A percentile compares a stretch with the other conserved stretches of the same genome.
These are phyloP conservation scores for Neopipo cinnamomea DNA, from an alignment of 2,113 vertebrate genomes.

Conservation along the genomic window DNA sequence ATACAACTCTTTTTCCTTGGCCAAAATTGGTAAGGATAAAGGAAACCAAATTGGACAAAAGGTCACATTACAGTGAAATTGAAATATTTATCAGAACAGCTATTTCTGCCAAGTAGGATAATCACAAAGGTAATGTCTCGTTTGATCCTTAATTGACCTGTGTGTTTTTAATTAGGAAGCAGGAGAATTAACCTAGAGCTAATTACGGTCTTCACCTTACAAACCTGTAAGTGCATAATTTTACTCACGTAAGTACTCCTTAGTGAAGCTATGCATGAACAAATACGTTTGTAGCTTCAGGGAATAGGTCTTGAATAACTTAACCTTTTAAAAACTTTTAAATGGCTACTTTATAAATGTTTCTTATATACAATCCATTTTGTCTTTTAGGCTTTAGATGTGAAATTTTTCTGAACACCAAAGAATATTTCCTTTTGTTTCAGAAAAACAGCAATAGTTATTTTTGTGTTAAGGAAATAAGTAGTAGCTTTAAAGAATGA, in stretches of 20 bases:
- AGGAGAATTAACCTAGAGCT: constrained; percentile 18
- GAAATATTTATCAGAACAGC: neutral
- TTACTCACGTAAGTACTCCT: neutral
- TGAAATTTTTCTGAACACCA: neutral
- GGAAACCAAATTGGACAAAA: neutral
- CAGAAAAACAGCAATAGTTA: neutral
- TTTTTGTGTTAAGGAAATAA: neutral
- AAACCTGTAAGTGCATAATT: neutral
- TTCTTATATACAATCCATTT: neutral
- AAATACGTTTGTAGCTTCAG: constrained; percentile 30
- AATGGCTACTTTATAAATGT: neutral
- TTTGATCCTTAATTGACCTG: constrained; percentile 51
- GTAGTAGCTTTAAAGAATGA: neutral
- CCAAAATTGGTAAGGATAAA: neutral
- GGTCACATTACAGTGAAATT: neutral
- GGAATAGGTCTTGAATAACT: constrained; percentile 5
- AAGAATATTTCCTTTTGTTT: neutral
- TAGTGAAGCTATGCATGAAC: constrained; percentile 25
- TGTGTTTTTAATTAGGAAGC: constrained; percentile 14
- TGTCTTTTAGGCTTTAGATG: neutral
- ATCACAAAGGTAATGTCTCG: neutral
- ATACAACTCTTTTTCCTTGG: neutral
- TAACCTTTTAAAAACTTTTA: neutral
- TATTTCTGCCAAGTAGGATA: constrained; percentile 4
- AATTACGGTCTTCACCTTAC: constrained; percentile 8